Evolutionary conservation across 2,113 vertebrate species (phyloP).

Genomic region (Callocephalon fimbriatum): DNA sequence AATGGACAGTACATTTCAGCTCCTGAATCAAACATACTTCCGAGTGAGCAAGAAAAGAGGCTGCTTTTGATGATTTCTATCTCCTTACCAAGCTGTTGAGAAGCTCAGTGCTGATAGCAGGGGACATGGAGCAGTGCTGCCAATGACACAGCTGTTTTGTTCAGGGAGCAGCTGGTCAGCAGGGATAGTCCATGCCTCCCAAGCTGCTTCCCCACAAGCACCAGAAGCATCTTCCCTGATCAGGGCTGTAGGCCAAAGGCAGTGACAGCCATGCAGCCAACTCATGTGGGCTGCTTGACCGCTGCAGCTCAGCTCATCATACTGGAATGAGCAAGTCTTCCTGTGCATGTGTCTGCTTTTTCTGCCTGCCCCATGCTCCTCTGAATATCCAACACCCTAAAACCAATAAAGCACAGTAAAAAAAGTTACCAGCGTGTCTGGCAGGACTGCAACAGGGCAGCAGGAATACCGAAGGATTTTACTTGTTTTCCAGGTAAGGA

Average conservation of each 20-base stretch:
- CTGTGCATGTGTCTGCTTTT: not conserved
- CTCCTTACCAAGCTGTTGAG: not conserved
- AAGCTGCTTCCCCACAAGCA: not conserved
- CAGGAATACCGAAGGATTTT: slow-evolving; percentile 57
- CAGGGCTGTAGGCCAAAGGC: not conserved
- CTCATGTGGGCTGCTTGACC: not conserved
- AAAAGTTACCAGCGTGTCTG: slow-evolving; percentile 75
- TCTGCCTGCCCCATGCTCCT: not conserved
- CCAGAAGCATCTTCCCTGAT: not conserved
- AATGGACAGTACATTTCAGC: not conserved
- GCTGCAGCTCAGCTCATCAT: not conserved
- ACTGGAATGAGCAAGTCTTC: not conserved
- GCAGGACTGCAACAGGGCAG: slow-evolving; percentile 61
- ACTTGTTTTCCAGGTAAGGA: slow-evolving; percentile 67
- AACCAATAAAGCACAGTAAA: not conserved
- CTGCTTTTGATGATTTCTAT: not conserved
- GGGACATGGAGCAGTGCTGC: not conserved
- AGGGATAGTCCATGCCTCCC: not conserved
- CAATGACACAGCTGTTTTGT: not conserved
- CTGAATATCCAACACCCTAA: not conserved
- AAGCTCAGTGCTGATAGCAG: not conserved
- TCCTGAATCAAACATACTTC: not conserved
- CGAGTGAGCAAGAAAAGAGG: not conserved
- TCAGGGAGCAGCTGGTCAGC: not conserved
- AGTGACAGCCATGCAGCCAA: not conserved